Evolutionary conservation across 1,140 invertebrate species (phyloP), one percentile per base, ranked within the genome.

Genomic region (Drosophila bocqueti): DNA sequence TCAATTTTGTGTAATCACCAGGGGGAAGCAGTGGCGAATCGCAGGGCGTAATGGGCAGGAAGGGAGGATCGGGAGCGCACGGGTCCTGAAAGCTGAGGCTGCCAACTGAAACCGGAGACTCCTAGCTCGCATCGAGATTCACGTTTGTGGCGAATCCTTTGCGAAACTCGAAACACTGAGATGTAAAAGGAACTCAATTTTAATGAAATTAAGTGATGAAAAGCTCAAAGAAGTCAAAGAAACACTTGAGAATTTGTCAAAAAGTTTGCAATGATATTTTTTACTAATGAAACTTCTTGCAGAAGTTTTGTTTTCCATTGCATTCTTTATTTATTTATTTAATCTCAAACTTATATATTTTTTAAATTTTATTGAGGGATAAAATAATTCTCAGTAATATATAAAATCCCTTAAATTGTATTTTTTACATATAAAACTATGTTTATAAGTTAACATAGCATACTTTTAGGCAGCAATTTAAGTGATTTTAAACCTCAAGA

Each of bases 1-100:
- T 87, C 83, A 87, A 87, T 87, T 87, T 80, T 87, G 83, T 83
- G 83, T 87, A 87, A 87, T 87, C 83, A 86, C 82, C 79, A 66
- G 55, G 64, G 65, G 47, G 36, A 47, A 9, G 61, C 16, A 40
- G 43, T 18, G 67, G 29, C 13, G 43, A 43, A 24, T 55, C 34
- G 50, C 18, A 42, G 47, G 26, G 24, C 38, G 58, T 49, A 63
- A 18, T 47, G 31, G 40, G 38, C 46, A 13, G 45, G 42, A 11
- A 45, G 52, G 36, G n/a, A 11, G 36, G 16, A 24, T 62, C 13
- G 16, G 26, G 38, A n/a, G 40, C 26, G 21, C 31, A 18, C 18
- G 40, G 66, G 26, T 43, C 47, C 43, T 40, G 46, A 46, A 45
- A 67, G 62, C 64, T 24, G 54, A 49, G 34, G 49, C 55, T 55